phyloP scores from a whole-genome alignment of 30 jellyfish, hydroid and myxozoan genomes.

The Turritopsis rubra region DNA sequence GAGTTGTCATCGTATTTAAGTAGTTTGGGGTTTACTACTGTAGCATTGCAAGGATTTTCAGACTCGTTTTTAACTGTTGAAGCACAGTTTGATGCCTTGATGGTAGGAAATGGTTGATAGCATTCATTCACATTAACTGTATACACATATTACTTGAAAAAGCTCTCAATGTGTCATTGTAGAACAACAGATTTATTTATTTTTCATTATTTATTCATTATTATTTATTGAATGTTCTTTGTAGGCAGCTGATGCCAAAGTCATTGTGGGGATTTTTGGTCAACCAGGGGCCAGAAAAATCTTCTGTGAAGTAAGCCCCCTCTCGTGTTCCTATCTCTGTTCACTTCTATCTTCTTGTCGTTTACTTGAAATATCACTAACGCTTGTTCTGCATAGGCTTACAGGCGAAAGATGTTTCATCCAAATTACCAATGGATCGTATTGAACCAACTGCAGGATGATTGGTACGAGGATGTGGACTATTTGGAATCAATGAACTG shows the following conservation, averaged over 20 bases:
- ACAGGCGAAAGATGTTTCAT: constrained; percentile 2
- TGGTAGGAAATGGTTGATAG: background rate
- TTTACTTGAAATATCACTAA: background rate
- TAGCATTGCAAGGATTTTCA: constrained; percentile 3
- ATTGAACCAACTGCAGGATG: background rate
- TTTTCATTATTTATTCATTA: background rate
- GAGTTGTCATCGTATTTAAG: background rate
- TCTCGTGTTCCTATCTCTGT: too few relatives aligned
- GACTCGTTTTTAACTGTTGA: background rate
- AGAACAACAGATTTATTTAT: too few relatives aligned
- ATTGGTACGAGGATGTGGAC: background rate
- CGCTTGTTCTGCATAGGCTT: background rate
- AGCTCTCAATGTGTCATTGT: too few relatives aligned
- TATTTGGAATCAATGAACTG: constrained; percentile 2
- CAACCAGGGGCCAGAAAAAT: background rate
- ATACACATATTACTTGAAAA: too few relatives aligned
- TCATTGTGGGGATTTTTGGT: background rate
- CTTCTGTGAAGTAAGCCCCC: constrained; percentile 4
- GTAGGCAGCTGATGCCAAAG: background rate
- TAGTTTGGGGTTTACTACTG: background rate
- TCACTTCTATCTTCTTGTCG: background rate
- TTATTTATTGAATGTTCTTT: background rate
- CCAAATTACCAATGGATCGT: background rate
- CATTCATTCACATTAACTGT: too few relatives aligned
- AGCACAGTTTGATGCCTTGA: constrained; percentile 8